Conservation (phyloP, 2,888 invertebrate genomes). For the Tortrix viridana region DNA sequence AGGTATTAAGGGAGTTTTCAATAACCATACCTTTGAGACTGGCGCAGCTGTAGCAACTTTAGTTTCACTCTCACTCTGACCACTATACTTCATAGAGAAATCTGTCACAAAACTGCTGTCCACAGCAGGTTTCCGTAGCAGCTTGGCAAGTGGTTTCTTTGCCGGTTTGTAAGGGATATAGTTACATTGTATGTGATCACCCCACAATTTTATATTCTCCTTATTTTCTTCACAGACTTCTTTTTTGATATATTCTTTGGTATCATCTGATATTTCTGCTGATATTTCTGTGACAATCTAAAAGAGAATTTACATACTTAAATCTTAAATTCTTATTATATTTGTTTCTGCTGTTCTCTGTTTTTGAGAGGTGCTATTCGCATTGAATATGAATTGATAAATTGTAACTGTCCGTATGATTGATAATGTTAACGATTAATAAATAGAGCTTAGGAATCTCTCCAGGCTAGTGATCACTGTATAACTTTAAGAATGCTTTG, state of each 20-base stretch:
- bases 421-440: too few species aligned
- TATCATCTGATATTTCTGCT: slow-evolving; percentile 72
- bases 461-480: too few species aligned
- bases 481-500: too few species aligned
- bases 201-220: slow-evolving; percentile 72
- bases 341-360: too few species aligned
- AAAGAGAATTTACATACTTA: slow-evolving; percentile 17
- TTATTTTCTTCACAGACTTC: slow-evolving; percentile 60
- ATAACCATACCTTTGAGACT: slow-evolving; percentile 59
- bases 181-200: slow-evolving; percentile 72
- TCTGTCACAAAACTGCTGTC: slow-evolving; percentile 71
- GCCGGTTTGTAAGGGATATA: slow-evolving; percentile 69
- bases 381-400: too few species aligned
- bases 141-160: slow-evolving; percentile 67
- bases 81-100: slow-evolving; percentile 79
- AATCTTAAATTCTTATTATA: background rate
- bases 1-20: background rate
- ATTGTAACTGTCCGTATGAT: too few species aligned
- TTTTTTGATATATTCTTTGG: slow-evolving; percentile 71
- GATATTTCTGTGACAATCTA: slow-evolving; percentile 79
- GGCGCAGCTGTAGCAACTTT: slow-evolving; percentile 45
- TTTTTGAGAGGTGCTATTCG: too few species aligned
- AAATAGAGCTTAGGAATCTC: too few species aligned
- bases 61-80: slow-evolving; percentile 39
- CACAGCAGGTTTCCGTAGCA: slow-evolving; percentile 65